Conservation (phyloP, 2,797 vertebrate species). For the Hyperoplus immaculatus region DNA sequence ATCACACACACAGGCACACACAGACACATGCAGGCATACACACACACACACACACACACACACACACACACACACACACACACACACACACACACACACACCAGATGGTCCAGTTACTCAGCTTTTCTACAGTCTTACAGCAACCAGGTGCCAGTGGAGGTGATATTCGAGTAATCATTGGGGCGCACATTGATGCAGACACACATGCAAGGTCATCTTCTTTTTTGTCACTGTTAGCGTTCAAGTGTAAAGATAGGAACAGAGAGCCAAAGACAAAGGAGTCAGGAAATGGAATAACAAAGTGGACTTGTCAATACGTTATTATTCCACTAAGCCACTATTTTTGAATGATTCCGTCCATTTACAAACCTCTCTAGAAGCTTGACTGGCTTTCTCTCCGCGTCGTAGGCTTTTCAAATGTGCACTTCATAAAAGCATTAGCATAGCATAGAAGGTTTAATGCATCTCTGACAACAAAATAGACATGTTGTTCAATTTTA, state of each 20-base stretch:
- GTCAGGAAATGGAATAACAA: conserved; percentile 7
- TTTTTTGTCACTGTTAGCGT: conserved; percentile 24
- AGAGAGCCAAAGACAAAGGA: conserved; percentile 12
- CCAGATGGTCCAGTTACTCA: conserved; percentile 52
- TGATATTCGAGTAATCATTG: conserved; percentile 75
- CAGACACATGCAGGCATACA: conserved; percentile 19
- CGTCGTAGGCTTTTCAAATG: conserved; percentile 3
- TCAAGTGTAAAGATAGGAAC: conserved; percentile 29
- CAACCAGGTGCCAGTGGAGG: conserved; percentile 74
- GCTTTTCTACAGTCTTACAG: conserved; percentile 33
- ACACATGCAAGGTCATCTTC: conserved; percentile 51
- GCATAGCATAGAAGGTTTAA: conserved; percentile 13
- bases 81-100: conserved; percentile 12
- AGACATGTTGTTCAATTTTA: conserved; percentile 10
- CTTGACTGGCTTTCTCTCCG: background rate
- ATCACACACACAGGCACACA: conserved; percentile 35
- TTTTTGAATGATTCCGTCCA: background rate
- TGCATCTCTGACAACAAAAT: background rate
- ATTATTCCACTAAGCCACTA: background rate
- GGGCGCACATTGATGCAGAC: background rate
- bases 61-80: background rate
- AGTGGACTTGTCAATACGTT: background rate
- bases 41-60: conserved; percentile 19
- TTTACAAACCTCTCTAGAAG: background rate
- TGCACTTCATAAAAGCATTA: conserved; percentile 2